phyloP scores from a whole-genome alignment of 2,797 vertebrate species.

The Cyclopterus lumpus region DNA sequence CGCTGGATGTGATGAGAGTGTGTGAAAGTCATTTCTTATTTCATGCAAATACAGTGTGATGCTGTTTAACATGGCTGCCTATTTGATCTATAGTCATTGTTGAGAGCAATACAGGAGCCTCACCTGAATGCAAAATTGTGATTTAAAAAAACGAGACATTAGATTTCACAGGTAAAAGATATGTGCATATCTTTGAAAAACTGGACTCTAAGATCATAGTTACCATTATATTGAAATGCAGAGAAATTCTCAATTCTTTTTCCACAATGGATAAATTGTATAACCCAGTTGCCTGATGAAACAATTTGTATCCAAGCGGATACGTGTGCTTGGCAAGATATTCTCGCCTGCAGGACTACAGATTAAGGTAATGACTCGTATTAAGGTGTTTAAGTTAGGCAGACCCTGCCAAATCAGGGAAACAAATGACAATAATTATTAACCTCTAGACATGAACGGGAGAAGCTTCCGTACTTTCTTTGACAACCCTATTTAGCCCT shows the following conservation, averaged over 20 bases:
- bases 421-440: conserved; percentile 27
- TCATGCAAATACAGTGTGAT: conserved; percentile 25
- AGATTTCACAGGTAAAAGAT: background rate
- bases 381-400: conserved; percentile 13
- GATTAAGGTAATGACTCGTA: conserved; percentile 60
- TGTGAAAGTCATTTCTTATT: conserved; percentile 30
- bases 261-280: conserved; percentile 1
- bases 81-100: background rate
- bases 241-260: conserved; percentile 18
- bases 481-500: conserved; percentile 25
- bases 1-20: conserved; percentile 5
- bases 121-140: background rate
- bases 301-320: conserved; percentile 26
- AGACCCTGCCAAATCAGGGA: conserved; percentile 27
- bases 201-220: background rate
- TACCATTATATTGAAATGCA: conserved; percentile 16
- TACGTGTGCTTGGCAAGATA: conserved; percentile 33
- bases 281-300: conserved; percentile 20
- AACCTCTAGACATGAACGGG: conserved; percentile 4
- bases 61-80: background rate
- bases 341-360: conserved; percentile 34
- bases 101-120: background rate
- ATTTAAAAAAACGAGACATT: background rate
- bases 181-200: background rate
- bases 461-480: conserved; percentile 15